These are phyloP conservation scores for Taurulus bubalis DNA, from an alignment of 2,113 vertebrate species.

Conservation along the genomic window DNA sequence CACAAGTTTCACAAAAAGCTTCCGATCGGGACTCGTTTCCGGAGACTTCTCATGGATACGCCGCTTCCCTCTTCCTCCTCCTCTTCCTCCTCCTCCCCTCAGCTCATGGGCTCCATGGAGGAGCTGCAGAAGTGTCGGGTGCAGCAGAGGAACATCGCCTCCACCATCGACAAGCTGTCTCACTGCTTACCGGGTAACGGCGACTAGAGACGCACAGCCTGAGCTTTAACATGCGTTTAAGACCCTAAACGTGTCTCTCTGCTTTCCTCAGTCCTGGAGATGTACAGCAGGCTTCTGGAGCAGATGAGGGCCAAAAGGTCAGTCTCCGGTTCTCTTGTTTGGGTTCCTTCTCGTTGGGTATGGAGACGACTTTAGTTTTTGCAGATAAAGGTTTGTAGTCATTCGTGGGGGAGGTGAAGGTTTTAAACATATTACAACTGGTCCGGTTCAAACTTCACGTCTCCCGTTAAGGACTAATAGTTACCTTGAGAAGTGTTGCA, in stretches of 20 bases:
- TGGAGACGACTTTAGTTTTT: no score
- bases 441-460: no score
- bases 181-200: conserved; percentile 92
- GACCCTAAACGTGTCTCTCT: background rate
- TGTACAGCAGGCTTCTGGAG: conserved; percentile 96
- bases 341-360: no score
- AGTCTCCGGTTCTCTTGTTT: no score
- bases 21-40: background rate
- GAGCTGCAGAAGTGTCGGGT: conserved; percentile 93
- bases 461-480: no score
- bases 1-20: background rate
- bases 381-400: no score
- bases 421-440: no score
- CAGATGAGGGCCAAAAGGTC: conserved; percentile 98
- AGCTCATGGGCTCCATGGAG: conserved; percentile 92
- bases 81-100: background rate
- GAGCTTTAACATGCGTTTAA: no score
- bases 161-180: conserved; percentile 92
- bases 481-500: no score
- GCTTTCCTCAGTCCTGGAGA: conserved; percentile 90
- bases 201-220: no score
- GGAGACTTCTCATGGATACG: background rate
- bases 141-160: conserved; percentile 96
- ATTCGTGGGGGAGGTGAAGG: no score
- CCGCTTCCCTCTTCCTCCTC: background rate